Percentiles rank a stretch among this genome's conserved stretches.
These are phyloP conservation scores for Drosophila navojoa DNA, from an alignment of 1,140 invertebrate species.

Conservation along the genomic window DNA sequence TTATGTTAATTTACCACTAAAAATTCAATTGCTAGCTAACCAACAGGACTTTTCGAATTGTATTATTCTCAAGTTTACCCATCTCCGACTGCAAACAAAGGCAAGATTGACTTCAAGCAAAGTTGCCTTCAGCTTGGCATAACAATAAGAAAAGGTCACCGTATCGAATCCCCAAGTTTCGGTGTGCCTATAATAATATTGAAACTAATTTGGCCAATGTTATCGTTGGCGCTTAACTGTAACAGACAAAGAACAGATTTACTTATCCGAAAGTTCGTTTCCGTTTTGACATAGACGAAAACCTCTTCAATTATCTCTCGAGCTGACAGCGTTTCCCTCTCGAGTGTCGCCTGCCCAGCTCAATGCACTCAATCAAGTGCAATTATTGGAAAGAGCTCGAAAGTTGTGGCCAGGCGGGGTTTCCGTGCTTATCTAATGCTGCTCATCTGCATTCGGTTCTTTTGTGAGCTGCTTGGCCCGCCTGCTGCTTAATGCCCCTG, in stretches of 20 bases:
- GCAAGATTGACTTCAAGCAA: not conserved
- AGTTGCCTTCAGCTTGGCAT: not conserved
- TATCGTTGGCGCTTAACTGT: no score
- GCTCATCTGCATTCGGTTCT: conserved; percentile 46
- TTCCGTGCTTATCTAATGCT: conserved; percentile 51
- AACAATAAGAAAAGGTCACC: not conserved
- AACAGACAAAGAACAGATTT: not conserved
- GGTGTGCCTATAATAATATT: not conserved
- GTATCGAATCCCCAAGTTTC: not conserved
- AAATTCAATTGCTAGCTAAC: no score
- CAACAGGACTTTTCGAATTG: no score
- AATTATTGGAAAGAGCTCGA: conserved; percentile 45
- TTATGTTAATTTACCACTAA: no score
- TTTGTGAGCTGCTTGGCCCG: conserved; percentile 21
- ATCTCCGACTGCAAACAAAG: not conserved
- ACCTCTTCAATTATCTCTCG: conserved; percentile 18
- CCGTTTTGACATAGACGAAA: not conserved
- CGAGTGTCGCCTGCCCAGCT: not conserved
- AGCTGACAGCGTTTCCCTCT: not conserved
- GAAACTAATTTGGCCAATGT: not conserved
- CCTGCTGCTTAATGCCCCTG: conserved; percentile 32
- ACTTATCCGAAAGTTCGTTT: not conserved
- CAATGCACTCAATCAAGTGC: conserved; percentile 56
- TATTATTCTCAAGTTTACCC: no score
- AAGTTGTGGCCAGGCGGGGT: not conserved